Base-by-base conservation (phyloP, 2,113 vertebrate species). In the Passer domesticus region DNA sequence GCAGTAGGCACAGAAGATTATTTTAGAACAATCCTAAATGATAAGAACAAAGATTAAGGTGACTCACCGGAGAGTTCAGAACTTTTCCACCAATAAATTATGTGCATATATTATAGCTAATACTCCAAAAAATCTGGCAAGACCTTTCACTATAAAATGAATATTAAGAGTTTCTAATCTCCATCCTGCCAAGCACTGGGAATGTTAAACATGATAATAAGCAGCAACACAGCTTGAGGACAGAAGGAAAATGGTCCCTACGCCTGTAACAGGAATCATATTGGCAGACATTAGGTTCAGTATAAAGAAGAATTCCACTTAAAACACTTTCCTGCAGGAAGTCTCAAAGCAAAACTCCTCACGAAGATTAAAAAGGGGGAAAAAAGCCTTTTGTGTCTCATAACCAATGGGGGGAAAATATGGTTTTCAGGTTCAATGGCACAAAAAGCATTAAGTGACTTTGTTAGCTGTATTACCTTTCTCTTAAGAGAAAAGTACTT, bases 121-220 rank as follows among this genome's bases (percentile, higher is more conserved):
- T 90, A 28, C 73, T 96, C 59, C 2, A 83, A 91, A 87, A 87
- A 83, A 92, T 85, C 82, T 93, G 77, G 92, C 87, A 88, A 96
- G 87, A 90, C 92, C 53, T 83, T 95, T 96, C 78, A 43, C 63
- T 94, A 79, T 89, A 92, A 97, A 97, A 94, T 14, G 28, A 94
- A 94, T 92, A 97, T 96, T 95, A 58, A 94, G 80, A 84, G 64
- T 63, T 93, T 96, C 79, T 96, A 96, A 97, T 97, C 86, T 97
- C 84, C 91, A 41, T 79, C 93, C 87, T 94, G 85, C 90, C 88
- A 94, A 81, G 90, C 90, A 73, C 50, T 81, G 37, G 73, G 91
- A 96, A 96, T 92, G 86, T 83, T 94, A 92, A 97, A 94, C 86
- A 92, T 58, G 80, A 86, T 95, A 96, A 96, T 94, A 97, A 96